Evolutionary conservation across 2,888 invertebrate genomes (phyloP), one percentile per base, ranked within the genome.

Genomic region (Uropetala carovei): DNA sequence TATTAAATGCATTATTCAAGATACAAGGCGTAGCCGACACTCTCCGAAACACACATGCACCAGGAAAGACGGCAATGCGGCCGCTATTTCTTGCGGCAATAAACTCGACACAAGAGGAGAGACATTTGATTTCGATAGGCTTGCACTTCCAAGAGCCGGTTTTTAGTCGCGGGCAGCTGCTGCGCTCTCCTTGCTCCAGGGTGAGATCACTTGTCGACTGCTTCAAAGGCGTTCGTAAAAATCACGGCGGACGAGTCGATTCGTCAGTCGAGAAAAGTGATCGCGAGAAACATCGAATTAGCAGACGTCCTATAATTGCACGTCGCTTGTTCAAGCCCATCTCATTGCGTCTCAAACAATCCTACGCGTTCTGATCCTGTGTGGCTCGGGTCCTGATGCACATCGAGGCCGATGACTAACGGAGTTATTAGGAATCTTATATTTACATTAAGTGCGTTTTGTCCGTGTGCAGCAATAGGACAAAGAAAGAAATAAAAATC

Each of bases 131-230:
- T 75, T 27, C 11, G 75, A 13, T 27, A 22, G 13, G 75, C 75
- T 7, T 64, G 64, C 64, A 64, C 64, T 16, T 75, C 75, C 5
- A 27, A 75, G 75, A 75, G 22, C 75, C 75, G 75, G 75, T 75
- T 75, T 75, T 75, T 27, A 75, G 75, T 75, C 22, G 22, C 75
- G 75, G 75, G 27, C 75, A 75, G 75, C 75, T 68, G 68, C 68
- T 68, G 68, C 18, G 68, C 68, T 68, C 68, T 68, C n/a, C 68
- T 75, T 27, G 27, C 75, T 75, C 75, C 75, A 27, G 9, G 27
- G 75, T 75, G 75, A 75, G 75, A 27, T 75, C 75, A 75, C n/a
- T n/a, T n/a, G 75, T 22, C 4, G 75, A 75, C 22, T 75, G 75
- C 27, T 75, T 75, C 22, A 22, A 75, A 27, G 13, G 22, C 27